Percentiles rank a stretch among this genome's conserved stretches.
Evolutionary conservation across 2,113 vertebrate genomes (phyloP).

Genomic region (Hassar affinis): DNA sequence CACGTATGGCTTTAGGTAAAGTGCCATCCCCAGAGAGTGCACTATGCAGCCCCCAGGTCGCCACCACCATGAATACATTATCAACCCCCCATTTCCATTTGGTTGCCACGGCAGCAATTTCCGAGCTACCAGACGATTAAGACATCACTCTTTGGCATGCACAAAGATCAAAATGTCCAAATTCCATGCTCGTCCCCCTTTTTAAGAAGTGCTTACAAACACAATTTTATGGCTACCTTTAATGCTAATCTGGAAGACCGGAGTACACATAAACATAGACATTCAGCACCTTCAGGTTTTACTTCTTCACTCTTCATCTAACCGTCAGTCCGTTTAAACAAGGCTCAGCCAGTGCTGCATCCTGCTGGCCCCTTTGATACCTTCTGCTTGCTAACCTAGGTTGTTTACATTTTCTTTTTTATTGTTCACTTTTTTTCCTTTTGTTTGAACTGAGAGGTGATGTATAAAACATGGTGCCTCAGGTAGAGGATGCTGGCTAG

Average conservation of each 20-base stretch:
- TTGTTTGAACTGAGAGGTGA: slow-evolving; percentile 79
- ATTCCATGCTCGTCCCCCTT: slow-evolving; percentile 73
- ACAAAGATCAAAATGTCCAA: slow-evolving; percentile 12
- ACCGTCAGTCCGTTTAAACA: slow-evolving; percentile 13
- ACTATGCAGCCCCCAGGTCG: slow-evolving; percentile 98
- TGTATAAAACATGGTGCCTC: slow-evolving; percentile 99
- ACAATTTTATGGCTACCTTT: slow-evolving; percentile 1
- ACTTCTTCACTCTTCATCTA: background rate
- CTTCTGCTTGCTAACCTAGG: slow-evolving; percentile 54
- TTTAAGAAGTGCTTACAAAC: slow-evolving; percentile 49
- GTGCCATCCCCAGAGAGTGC: slow-evolving; percentile 94
- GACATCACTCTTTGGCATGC: slow-evolving; percentile 75
- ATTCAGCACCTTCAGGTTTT: background rate
- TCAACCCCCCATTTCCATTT: slow-evolving; percentile 98
- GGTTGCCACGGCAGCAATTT: slow-evolving; percentile 99
- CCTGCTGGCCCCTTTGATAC: background rate
- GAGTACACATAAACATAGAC: background rate
- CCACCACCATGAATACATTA: slow-evolving; percentile 99
- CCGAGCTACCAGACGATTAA: slow-evolving; percentile 97
- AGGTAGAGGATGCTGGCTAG: slow-evolving; percentile 99
- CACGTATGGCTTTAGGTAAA: slow-evolving; percentile 99
- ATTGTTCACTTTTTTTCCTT: slow-evolving; percentile 58
- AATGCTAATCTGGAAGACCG: slow-evolving; percentile 1
- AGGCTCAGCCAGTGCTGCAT: background rate
- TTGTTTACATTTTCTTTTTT: slow-evolving; percentile 62